A percentile compares a stretch with the other conserved stretches of the same genome.
Evolutionary conservation across 2,888 invertebrate genomes (phyloP).

Genomic region (Drosophila anceps): DNA sequence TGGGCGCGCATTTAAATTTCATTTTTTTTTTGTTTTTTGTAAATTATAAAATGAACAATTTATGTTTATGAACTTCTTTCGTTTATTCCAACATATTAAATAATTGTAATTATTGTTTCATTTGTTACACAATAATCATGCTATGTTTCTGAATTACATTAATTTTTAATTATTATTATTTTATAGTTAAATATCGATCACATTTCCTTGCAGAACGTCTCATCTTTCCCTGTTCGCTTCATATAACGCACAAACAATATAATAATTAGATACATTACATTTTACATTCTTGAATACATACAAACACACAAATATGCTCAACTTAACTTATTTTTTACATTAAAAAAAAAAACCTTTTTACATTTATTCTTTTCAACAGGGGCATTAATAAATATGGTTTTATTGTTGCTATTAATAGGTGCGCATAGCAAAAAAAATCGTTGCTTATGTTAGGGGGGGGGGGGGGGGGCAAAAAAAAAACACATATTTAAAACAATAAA

Average conservation of each 20-base stretch:
- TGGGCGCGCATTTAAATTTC: not conserved
- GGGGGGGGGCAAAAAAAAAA: slow-evolving; percentile 12
- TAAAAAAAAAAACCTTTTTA: slow-evolving; percentile 30
- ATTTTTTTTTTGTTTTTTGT: not conserved
- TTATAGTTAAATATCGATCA: slow-evolving; percentile 82
- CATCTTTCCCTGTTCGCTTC: slow-evolving; percentile 66
- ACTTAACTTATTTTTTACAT: slow-evolving; percentile 44
- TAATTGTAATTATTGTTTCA: slow-evolving; percentile 70
- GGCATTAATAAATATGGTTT: slow-evolving; percentile 48
- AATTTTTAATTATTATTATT: slow-evolving; percentile 55
- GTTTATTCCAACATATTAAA: slow-evolving; percentile 58
- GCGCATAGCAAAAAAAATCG: slow-evolving; percentile 36
- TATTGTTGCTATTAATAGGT: slow-evolving; percentile 18
- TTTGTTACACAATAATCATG: slow-evolving; percentile 66
- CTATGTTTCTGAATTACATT: slow-evolving; percentile 60
- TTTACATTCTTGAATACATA: slow-evolving; percentile 43
- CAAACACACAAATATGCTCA: slow-evolving; percentile 39
- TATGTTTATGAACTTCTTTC: slow-evolving; percentile 35
- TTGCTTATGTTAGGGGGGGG: slow-evolving; percentile 26
- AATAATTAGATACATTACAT: slow-evolving; percentile 49
- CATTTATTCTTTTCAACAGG: slow-evolving; percentile 20
- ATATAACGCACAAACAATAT: slow-evolving; percentile 56
- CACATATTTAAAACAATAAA: slow-evolving; percentile 49
- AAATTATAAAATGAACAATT: not conserved
- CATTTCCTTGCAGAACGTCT: slow-evolving; percentile 82